Evolutionary conservation across 2,888 invertebrate genomes (phyloP).

Genomic region (Neoscelio sp.): DNA sequence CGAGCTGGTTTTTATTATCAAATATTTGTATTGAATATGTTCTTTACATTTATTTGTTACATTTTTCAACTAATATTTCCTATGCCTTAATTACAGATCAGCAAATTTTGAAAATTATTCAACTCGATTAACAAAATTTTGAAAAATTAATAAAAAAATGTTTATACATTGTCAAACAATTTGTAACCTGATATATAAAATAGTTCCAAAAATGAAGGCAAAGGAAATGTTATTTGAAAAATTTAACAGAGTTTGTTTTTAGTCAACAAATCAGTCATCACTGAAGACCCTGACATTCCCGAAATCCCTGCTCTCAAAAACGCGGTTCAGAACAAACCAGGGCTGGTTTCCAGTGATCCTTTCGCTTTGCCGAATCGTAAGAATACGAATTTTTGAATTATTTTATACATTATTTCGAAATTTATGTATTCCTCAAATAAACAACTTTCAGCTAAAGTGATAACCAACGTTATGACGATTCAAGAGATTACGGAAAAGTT

Average conservation of each 20-base stretch:
- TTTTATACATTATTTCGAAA: neutral
- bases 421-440: too few species aligned
- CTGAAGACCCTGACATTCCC: slow-evolving; percentile 88
- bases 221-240: slow-evolving; percentile 1
- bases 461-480: slow-evolving; percentile 86
- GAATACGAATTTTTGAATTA: slow-evolving; percentile 2
- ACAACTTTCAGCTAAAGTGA: slow-evolving; percentile 84
- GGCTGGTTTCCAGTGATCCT: slow-evolving; percentile 71
- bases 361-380: slow-evolving; percentile 79
- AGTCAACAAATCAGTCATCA: slow-evolving; percentile 85
- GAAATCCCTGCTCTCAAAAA: slow-evolving; percentile 85
- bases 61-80: too few species aligned
- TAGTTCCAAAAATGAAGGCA: too few species aligned
- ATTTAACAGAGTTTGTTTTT: slow-evolving; percentile 45
- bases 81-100: too few species aligned
- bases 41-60: too few species aligned
- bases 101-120: too few species aligned
- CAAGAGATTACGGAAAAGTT: slow-evolving; percentile 84
- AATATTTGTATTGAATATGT: too few species aligned
- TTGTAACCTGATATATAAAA: too few species aligned
- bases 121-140: too few species aligned
- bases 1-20: slow-evolving; percentile 84
- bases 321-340: slow-evolving; percentile 68
- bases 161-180: too few species aligned
- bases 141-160: too few species aligned